Evolutionary conservation across 2,888 invertebrate species (phyloP).

Genomic region (Rhimphoctona megacephalus): DNA sequence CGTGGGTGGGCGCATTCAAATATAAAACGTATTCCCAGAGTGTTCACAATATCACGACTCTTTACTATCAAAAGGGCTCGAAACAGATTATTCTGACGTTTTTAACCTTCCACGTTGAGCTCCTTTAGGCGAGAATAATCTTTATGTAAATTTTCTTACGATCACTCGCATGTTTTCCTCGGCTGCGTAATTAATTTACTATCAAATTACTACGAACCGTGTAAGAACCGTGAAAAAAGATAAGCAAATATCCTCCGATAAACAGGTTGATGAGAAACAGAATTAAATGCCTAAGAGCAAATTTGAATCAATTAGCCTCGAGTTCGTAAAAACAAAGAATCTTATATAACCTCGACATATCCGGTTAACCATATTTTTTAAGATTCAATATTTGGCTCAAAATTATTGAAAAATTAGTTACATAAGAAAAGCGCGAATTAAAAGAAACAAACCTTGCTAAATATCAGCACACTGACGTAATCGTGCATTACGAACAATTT

Average conservation of each 20-base stretch:
- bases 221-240: neutral
- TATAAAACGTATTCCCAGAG: neutral
- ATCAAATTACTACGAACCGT: neutral
- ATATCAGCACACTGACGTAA: neutral
- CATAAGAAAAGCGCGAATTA: neutral
- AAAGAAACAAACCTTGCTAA: neutral
- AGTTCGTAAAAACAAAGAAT: neutral
- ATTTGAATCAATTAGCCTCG: neutral
- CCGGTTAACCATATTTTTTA: too few relatives aligned
- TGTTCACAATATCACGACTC: neutral
- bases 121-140: neutral
- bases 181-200: neutral
- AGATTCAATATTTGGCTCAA: too few relatives aligned
- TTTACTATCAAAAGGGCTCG: neutral
- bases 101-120: neutral
- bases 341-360: too few relatives aligned
- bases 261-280: neutral
- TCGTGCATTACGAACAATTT: neutral
- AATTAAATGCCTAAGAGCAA: neutral
- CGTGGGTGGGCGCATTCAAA: conserved; percentile 2
- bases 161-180: neutral
- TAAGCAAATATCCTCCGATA: neutral
- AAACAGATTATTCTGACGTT: neutral
- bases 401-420: too few relatives aligned
- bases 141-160: neutral